Percentiles rank a stretch among this genome's conserved stretches.
phyloP scores from a whole-genome alignment of 2,888 invertebrate genomes.

The Phortica magna region DNA sequence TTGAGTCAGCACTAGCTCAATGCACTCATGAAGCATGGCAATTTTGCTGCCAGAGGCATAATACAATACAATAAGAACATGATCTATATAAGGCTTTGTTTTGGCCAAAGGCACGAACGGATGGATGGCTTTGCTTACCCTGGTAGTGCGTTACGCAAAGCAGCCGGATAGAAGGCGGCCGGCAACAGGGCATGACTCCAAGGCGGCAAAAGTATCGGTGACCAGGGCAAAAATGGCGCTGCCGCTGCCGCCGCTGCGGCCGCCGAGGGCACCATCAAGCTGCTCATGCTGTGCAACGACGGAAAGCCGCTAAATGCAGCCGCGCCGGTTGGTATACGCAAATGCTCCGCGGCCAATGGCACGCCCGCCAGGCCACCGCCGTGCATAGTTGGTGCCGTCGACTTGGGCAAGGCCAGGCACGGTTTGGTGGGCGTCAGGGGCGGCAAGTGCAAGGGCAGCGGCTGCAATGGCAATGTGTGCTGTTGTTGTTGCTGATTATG shows the following conservation, averaged over 20 bases:
- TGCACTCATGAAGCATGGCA: too few relatives aligned
- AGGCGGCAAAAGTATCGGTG: constrained; percentile 84
- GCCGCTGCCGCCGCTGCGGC: constrained; percentile 82
- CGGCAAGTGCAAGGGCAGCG: not conserved
- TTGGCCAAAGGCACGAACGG: not conserved
- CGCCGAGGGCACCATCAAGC: constrained; percentile 77
- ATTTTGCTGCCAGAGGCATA: too few relatives aligned
- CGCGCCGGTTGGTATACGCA: constrained; percentile 75
- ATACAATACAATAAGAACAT: too few relatives aligned
- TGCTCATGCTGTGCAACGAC: constrained; percentile 73
- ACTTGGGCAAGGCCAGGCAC: constrained; percentile 13
- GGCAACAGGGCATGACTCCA: constrained; percentile 87
- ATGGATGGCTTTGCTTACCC: constrained; percentile 82
- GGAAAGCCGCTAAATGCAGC: constrained; percentile 74
- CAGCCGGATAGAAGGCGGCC: constrained; percentile 85
- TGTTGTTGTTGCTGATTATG: not conserved
- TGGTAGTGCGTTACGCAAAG: constrained; percentile 85
- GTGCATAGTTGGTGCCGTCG: constrained; percentile 64
- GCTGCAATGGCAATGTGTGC: not conserved
- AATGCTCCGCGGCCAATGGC: constrained; percentile 64
- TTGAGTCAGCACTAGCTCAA: too few relatives aligned
- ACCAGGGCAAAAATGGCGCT: constrained; percentile 87
- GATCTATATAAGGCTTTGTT: too few relatives aligned
- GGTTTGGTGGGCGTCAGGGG: not conserved
- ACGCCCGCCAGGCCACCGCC: constrained; percentile 32